Evolutionary conservation across 2,888 invertebrate species (phyloP), one percentile per base, ranked within the genome.

Genomic region (Octonoba sinensis): DNA sequence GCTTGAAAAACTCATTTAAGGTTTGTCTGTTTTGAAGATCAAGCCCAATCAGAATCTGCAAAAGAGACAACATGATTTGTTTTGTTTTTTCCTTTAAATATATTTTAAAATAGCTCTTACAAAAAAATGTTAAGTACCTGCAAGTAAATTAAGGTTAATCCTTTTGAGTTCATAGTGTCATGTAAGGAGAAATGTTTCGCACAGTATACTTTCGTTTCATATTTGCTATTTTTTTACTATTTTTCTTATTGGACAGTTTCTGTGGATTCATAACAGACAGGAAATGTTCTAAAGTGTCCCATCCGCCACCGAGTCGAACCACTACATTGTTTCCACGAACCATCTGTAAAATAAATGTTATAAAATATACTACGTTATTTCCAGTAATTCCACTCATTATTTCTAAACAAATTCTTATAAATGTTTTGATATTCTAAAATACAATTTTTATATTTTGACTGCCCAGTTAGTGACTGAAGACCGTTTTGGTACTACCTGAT

Each of bases 251-350:
- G 65, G 64, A 75, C 36, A 36, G 36, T 8, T 36, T 36, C 36
- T 36, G 36, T 4, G 36, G 36, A 59, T 81, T 65, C 18, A 75
- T 44, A 24, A 24, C 62, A 1, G 82, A 66, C 87, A 96, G 91
- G 91, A 95, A 96, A 90, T 96, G 95, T 89, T 96, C 96, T 88
- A 96, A 90, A 22, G 96, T 84, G 60, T 84, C 75, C 84, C 85
- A 82, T 86, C 86, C 74, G 85, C 96, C 96, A 83, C 96, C 96
- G 70, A 96, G 95, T 87, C 96, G 92, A 78, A 96, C 96, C 95
- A 96, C 96, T 92, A 96, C 95, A 91, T 96, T 96, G 16, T 93
- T 92, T 66, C 94, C 95, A 88, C 95, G 95, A 87, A 95, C 91
- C 87, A 95, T 89, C 95, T 95, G 91, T 6, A 89, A 90, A 49